These are phyloP conservation scores for Crenuchus spilurus DNA, from an alignment of 2,797 vertebrate genomes.

Conservation along the genomic window DNA sequence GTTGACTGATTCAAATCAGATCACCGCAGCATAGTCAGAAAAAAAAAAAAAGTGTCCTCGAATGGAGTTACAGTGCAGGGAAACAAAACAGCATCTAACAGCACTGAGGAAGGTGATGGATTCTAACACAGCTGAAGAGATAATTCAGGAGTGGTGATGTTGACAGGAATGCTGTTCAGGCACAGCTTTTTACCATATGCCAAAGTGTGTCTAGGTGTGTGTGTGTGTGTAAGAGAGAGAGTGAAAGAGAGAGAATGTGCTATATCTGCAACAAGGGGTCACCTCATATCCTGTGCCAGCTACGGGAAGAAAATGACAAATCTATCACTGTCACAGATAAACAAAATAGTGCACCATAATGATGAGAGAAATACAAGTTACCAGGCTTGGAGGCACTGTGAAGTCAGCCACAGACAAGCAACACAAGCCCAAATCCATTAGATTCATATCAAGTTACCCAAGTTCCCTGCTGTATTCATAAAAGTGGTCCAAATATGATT, in stretches of 20 bases:
- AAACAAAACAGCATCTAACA: not conserved
- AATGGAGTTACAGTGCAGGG: not conserved
- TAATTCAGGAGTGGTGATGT: slow-evolving; percentile 37
- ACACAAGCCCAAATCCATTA: not conserved
- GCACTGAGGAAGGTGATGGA: not conserved
- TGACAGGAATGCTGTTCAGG: slow-evolving; percentile 29
- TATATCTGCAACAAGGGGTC: slow-evolving; percentile 23
- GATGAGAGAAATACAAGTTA: not conserved
- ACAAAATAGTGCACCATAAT: not conserved
- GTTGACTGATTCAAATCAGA: not conserved
- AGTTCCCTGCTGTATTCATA: not conserved
- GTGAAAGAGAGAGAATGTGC: not conserved
- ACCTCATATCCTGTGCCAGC: slow-evolving; percentile 11
- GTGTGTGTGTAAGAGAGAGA: too few species aligned
- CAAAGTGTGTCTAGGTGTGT: slow-evolving; percentile 1
- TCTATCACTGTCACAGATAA: slow-evolving; percentile 1
- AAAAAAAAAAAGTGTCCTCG: not conserved
- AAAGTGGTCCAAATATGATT: too few species aligned
- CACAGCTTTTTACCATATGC: not conserved
- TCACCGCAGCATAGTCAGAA: not conserved
- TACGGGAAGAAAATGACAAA: slow-evolving; percentile 25
- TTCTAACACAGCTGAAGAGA: slow-evolving; percentile 20
- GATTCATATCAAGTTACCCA: not conserved
- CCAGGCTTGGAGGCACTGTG: not conserved
- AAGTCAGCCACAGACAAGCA: not conserved